Evolutionary conservation across 1,140 invertebrate genomes (phyloP).

Genomic region (Dufourea novaeangliae): DNA sequence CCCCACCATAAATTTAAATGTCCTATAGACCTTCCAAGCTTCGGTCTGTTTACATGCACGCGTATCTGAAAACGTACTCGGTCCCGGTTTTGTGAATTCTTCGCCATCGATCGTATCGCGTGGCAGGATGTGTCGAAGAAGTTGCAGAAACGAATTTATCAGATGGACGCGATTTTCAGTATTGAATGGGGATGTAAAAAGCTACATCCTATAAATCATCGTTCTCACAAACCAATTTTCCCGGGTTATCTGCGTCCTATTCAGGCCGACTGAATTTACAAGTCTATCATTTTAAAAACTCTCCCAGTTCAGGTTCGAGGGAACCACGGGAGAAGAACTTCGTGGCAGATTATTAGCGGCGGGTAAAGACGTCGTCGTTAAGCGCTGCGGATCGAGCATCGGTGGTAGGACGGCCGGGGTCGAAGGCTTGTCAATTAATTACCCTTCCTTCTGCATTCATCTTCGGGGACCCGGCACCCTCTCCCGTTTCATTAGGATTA

Average conservation of each 20-base stretch:
- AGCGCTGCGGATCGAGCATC: conserved; percentile 45
- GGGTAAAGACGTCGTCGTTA: conserved; percentile 57
- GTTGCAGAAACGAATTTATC: conserved; percentile 21
- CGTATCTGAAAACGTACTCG: conserved; percentile 58
- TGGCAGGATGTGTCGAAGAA: neutral
- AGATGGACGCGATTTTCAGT: neutral
- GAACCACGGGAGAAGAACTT: conserved; percentile 5
- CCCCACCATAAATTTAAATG: conserved; percentile 60
- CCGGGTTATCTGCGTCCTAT: conserved; percentile 2
- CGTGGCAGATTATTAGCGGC: conserved; percentile 8
- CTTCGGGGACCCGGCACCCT: conserved; percentile 56
- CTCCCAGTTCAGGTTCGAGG: neutral
- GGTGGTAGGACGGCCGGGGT: conserved; percentile 25
- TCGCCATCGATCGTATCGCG: conserved; percentile 36
- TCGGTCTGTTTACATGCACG: conserved; percentile 65
- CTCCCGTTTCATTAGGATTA: conserved; percentile 65
- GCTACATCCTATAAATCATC: conserved; percentile 23
- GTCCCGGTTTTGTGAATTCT: conserved; percentile 56
- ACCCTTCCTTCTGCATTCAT: conserved; percentile 66
- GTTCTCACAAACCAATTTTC: conserved; percentile 20
- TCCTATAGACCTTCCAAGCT: conserved; percentile 22
- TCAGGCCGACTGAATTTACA: neutral
- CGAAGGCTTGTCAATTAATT: conserved; percentile 67
- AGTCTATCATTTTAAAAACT: conserved; percentile 7
- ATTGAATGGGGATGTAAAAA: neutral